Base-by-base conservation (phyloP, 2,797 vertebrate genomes). In the Gymnoscopelus braueri region DNA sequence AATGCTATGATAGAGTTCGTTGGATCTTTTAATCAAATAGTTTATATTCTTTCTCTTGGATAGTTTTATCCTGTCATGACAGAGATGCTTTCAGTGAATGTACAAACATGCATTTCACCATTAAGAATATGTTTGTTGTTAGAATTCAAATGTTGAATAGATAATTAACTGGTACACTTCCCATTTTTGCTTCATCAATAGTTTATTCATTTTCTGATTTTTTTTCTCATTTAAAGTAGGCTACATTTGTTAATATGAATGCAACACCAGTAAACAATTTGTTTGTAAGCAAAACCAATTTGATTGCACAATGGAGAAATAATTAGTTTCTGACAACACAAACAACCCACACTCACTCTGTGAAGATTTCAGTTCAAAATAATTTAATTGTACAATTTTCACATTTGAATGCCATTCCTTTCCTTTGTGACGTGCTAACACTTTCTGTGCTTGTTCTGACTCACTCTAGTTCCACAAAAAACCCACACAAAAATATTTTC, bases 201-300 rank as follows among this genome's bases (percentile, higher is more conserved):
- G 55, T 75, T 69, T 26, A 52, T 53, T 48, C 1, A 35, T 14
- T 13, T 56, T 0, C 51, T 59, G 50, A 4, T 29, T 59, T 67
- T 47, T 68, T 69, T 81, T 80, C 49, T 79, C 48, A 67, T 69
- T 12, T 72, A 79, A 76, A 49, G 51, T n/a, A n/a, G n/a, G n/a
- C n/a, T n/a, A 70, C 63, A 79, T 85, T 72, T 72, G 63, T 81
- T 77, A 73, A 80, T 69, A 80, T 65, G 72, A 84, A 77, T 78
- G 83, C 67, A 48, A 56, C 59, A 74, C 77, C 76, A 82, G 69
- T 62, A 83, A 50, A 56, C 70, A 69, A 79, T 85, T 80, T 78
- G 76, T 78, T 58, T 65, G 65, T 8, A 55, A 82, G 62, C 74
- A 79, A 71, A 81, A 72, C 39, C 44, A 29, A 63, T 83, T 72